A percentile compares a stretch with the other conserved stretches of the same genome.
Conservation (phyloP, 2,797 vertebrate species). For the Tinamus major region DNA sequence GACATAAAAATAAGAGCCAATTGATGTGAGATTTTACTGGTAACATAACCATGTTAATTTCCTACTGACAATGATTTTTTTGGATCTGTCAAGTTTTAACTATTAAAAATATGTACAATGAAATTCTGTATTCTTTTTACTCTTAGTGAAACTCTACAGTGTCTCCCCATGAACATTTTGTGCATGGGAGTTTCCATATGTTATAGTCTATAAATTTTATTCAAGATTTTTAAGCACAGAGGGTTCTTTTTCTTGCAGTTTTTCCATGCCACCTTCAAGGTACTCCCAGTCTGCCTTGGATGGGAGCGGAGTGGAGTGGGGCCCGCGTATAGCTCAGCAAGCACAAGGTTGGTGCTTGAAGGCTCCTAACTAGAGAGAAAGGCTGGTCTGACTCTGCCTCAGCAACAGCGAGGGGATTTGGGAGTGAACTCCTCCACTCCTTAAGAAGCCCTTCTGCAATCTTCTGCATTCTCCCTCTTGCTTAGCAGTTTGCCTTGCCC, state of each 20-base stretch:
- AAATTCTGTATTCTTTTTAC: background rate
- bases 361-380: background rate
- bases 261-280: background rate
- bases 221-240: background rate
- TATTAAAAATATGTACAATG: background rate
- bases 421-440: background rate
- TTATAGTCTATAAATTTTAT: background rate
- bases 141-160: background rate
- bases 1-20: background rate
- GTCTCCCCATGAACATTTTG: background rate
- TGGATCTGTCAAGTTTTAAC: background rate
- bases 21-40: background rate
- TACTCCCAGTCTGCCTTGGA: background rate
- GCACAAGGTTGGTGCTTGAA: background rate
- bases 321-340: background rate
- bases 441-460: background rate
- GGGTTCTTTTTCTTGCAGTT: background rate
- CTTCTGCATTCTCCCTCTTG: background rate
- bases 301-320: background rate
- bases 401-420: background rate
- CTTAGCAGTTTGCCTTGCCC: background rate
- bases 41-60: background rate
- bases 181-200: rapidly evolving
- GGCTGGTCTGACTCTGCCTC: no score
- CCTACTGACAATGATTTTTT: background rate